phyloP scores from a whole-genome alignment of 2,888 invertebrate genomes.

The Plebejus melissa region DNA sequence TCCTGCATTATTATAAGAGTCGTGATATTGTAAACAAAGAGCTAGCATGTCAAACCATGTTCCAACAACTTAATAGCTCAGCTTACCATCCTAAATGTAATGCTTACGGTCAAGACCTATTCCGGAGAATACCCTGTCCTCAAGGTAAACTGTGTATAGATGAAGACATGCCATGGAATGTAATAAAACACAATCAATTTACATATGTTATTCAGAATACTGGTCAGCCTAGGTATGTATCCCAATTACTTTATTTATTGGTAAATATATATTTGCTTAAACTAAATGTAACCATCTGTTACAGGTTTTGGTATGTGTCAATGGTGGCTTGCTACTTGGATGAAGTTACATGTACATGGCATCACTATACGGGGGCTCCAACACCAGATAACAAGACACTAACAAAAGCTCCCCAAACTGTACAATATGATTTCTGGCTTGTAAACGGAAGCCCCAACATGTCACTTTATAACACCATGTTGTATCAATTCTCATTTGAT shows the following conservation, averaged over 20 bases:
- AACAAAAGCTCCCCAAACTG: slow-evolving; percentile 57
- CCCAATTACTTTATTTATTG: background rate
- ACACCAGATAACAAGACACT: slow-evolving; percentile 56
- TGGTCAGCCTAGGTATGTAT: slow-evolving; percentile 88
- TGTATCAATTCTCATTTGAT: slow-evolving; percentile 98
- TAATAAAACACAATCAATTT: slow-evolving; percentile 93
- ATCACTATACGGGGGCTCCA: slow-evolving; percentile 79
- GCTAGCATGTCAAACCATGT: slow-evolving; percentile 91
- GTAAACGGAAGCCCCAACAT: slow-evolving; percentile 97
- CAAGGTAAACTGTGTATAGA: slow-evolving; percentile 87
- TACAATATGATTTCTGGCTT: slow-evolving; percentile 93
- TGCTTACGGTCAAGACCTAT: slow-evolving; percentile 85
- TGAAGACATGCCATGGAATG: slow-evolving; percentile 91
- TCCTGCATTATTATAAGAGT: slow-evolving; percentile 93
- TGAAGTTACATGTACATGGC: slow-evolving; percentile 89
- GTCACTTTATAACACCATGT: slow-evolving; percentile 90
- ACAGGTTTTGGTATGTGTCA: slow-evolving; percentile 97
- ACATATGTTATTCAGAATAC: slow-evolving; percentile 95
- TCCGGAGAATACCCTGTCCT: slow-evolving; percentile 92
- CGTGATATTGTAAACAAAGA: slow-evolving; percentile 81
- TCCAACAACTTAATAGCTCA: slow-evolving; percentile 87
- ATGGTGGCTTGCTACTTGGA: slow-evolving; percentile 95
- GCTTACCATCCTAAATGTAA: slow-evolving; percentile 93
- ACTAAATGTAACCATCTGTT: slow-evolving; percentile 38
- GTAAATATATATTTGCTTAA: background rate